Percentiles rank a stretch among this genome's conserved stretches.
phyloP scores from a whole-genome alignment of 2,888 invertebrate species.

The Drosophila demipolita region DNA sequence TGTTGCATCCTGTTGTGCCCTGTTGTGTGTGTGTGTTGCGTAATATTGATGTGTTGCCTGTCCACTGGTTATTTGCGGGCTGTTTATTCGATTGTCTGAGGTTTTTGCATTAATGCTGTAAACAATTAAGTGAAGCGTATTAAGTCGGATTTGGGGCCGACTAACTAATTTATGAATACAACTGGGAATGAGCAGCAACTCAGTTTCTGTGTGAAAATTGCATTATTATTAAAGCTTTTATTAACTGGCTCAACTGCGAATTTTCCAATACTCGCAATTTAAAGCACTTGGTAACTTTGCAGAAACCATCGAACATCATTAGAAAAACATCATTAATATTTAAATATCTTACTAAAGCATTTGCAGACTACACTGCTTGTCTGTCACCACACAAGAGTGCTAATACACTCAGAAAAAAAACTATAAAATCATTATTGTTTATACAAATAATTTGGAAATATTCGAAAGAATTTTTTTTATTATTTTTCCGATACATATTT shows the following conservation, averaged over 20 bases:
- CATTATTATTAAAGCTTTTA: constrained; percentile 22
- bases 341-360: constrained; percentile 81
- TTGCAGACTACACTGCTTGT: constrained; percentile 12
- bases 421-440: not conserved
- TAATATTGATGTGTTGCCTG: constrained; percentile 63
- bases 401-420: not conserved
- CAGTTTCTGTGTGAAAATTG: constrained; percentile 14
- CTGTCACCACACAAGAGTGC: not conserved
- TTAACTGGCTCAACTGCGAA: not conserved
- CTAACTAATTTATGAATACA: constrained; percentile 71
- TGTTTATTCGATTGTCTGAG: constrained; percentile 78
- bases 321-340: constrained; percentile 79
- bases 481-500: not conserved
- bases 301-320: constrained; percentile 60
- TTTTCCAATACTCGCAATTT: not conserved
- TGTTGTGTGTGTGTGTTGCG: constrained; percentile 22
- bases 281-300: not conserved
- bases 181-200: not conserved
- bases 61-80: constrained; percentile 24
- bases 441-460: not conserved
- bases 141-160: constrained; percentile 75
- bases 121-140: constrained; percentile 81
- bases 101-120: constrained; percentile 80
- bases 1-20: constrained; percentile 47
- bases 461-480: not conserved